A percentile compares a stretch with the other conserved stretches of the same genome.
Evolutionary conservation across 2,113 vertebrate species (phyloP).

Genomic region (Caranx melampygus): DNA sequence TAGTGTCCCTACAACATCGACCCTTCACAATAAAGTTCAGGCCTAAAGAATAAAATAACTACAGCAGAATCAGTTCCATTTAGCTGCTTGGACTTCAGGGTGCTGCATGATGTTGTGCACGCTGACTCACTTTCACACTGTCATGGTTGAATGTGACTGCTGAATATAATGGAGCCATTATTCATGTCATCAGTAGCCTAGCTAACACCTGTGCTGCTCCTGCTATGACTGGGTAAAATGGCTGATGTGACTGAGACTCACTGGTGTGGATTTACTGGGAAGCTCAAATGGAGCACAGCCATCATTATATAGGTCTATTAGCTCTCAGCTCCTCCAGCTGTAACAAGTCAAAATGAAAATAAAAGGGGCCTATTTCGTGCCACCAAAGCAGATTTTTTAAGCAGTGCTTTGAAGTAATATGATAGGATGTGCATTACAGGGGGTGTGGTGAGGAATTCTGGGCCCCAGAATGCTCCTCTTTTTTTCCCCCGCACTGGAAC

Average conservation of each 20-base stretch:
- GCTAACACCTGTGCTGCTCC: background rate
- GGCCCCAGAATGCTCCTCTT: background rate
- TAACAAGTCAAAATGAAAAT: background rate
- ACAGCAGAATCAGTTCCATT: background rate
- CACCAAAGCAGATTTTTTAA: constrained; percentile 15
- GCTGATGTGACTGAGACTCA: background rate
- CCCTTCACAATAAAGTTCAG: background rate
- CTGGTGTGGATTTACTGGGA: background rate
- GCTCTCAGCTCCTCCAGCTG: background rate
- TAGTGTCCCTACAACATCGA: background rate
- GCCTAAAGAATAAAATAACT: background rate
- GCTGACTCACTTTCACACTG: constrained; percentile 5
- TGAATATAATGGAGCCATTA: background rate
- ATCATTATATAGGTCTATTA: background rate
- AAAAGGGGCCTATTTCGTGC: background rate
- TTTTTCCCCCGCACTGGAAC: background rate
- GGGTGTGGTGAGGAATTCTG: constrained; percentile 1
- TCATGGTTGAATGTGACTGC: background rate
- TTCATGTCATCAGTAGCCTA: background rate
- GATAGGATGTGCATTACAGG: background rate
- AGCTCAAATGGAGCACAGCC: background rate
- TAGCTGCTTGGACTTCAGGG: background rate
- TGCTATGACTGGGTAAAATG: background rate
- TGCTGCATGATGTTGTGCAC: background rate
- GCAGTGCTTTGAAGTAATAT: background rate